phyloP scores from a whole-genome alignment of 1,140 invertebrate species.

The Drosophila jambulina region DNA sequence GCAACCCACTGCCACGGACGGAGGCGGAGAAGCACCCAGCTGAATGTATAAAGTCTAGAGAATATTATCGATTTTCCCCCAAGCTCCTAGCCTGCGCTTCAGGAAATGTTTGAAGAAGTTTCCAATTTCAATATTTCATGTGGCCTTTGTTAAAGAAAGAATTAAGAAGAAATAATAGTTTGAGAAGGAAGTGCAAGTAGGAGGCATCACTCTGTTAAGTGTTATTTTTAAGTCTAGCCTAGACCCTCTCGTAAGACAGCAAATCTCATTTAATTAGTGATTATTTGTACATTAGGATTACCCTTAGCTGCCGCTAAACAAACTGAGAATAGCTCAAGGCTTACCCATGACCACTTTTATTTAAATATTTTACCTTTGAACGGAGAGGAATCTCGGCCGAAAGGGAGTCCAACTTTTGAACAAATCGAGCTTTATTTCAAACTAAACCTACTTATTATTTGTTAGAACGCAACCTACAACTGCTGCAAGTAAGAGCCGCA shows the following conservation, averaged over 20 bases:
- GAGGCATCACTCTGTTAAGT: conserved; percentile 41
- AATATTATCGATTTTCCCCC: conserved; percentile 31
- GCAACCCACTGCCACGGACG: conserved; percentile 28
- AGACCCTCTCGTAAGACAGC: conserved; percentile 33
- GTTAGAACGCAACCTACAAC: conserved; percentile 33
- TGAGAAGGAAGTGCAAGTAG: not conserved
- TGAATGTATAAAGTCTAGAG: conserved; percentile 49
- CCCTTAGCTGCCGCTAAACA: conserved; percentile 25
- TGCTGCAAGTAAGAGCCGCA: conserved; percentile 26
- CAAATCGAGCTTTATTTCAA: conserved; percentile 74
- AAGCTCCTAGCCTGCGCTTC: not conserved
- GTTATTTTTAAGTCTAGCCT: conserved; percentile 57
- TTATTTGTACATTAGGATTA: conserved; percentile 53
- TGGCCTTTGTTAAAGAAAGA: conserved; percentile 71
- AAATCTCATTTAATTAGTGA: conserved; percentile 58
- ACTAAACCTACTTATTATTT: conserved; percentile 44
- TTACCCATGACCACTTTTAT: conserved; percentile 20
- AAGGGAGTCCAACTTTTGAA: conserved; percentile 54
- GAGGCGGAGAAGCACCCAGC: conserved; percentile 24
- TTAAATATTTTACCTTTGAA: conserved; percentile 26
- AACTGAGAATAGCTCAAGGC: conserved; percentile 42
- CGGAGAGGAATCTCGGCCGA: conserved; percentile 50
- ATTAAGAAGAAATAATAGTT: conserved; percentile 19
- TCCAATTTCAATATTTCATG: conserved; percentile 76
- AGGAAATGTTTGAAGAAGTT: conserved; percentile 58